A percentile compares a stretch with the other conserved stretches of the same genome.
Conservation (phyloP, 1,140 invertebrate species). For the Mercenaria mercenaria region DNA sequence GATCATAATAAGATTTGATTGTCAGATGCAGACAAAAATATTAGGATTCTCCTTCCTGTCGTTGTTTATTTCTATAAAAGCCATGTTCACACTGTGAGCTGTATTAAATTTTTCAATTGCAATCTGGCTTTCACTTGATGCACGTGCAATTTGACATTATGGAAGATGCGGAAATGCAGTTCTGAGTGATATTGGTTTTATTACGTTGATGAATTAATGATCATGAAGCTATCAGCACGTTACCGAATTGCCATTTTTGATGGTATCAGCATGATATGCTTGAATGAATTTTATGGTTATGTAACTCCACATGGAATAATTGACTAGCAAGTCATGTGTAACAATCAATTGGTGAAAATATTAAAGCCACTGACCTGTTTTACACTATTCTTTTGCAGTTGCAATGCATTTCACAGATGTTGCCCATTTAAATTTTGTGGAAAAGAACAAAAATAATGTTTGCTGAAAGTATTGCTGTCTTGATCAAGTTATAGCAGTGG, state of each 20-base stretch:
- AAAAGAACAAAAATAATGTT: no score
- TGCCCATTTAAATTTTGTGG: background rate
- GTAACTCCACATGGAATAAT: background rate
- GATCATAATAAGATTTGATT: background rate
- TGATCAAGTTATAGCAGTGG: no score
- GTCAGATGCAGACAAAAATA: conserved; percentile 9
- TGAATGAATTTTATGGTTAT: background rate
- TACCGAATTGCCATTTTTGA: background rate
- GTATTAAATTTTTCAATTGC: conserved; percentile 19
- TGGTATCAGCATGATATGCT: background rate
- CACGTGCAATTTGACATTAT: conserved; percentile 40
- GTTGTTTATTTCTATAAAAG: background rate
- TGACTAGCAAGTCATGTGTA: background rate
- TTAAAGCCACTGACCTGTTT: background rate
- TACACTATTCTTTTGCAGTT: background rate
- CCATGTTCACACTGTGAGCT: background rate
- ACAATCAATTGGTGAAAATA: background rate
- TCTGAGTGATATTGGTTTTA: conserved; percentile 6
- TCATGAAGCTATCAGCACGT: background rate
- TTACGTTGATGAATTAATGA: conserved; percentile 29
- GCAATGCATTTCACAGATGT: background rate
- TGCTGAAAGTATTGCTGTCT: no score
- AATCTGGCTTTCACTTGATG: background rate
- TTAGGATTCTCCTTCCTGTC: background rate
- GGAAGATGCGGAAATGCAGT: conserved; percentile 3